A percentile compares a stretch with the other conserved stretches of the same genome.
phyloP scores from a whole-genome alignment of 1,140 invertebrate genomes.

The Eriosoma lanigerum region DNA sequence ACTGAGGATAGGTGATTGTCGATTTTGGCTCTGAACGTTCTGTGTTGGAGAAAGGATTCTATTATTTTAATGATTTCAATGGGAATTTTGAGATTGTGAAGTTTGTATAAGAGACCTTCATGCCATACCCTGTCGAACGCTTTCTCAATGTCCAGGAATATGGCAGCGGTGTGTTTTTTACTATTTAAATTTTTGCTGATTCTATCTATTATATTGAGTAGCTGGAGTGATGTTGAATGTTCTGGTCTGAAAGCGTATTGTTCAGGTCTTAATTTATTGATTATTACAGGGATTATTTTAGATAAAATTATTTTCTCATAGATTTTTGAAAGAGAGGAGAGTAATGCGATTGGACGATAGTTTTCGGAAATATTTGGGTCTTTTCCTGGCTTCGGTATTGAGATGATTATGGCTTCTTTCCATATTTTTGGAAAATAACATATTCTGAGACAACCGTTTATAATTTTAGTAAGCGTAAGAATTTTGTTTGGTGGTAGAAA shows the following conservation, averaged over 20 bases:
- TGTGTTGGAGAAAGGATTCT: neutral
- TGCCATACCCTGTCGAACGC: conserved; percentile 21
- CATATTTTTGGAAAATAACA: neutral
- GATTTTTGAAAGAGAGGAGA: neutral
- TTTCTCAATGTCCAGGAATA: conserved; percentile 18
- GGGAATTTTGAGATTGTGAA: neutral
- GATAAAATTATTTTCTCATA: neutral
- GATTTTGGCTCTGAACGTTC: neutral
- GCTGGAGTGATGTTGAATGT: neutral
- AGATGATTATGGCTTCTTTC: neutral
- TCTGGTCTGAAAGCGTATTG: neutral
- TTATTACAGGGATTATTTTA: neutral
- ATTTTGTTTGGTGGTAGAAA: neutral
- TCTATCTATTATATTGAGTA: neutral
- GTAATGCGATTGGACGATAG: neutral
- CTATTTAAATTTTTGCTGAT: neutral
- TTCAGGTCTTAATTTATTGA: neutral
- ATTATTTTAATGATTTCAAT: neutral
- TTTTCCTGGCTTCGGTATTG: neutral
- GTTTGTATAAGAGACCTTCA: neutral
- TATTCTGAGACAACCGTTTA: neutral
- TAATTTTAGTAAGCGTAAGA: neutral
- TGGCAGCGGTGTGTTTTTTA: neutral
- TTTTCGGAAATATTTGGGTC: neutral
- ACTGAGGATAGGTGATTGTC: neutral